Evolutionary conservation across 2,888 invertebrate genomes (phyloP), one percentile per base, ranked within the genome.

Genomic region (Spodoptera exigua): DNA sequence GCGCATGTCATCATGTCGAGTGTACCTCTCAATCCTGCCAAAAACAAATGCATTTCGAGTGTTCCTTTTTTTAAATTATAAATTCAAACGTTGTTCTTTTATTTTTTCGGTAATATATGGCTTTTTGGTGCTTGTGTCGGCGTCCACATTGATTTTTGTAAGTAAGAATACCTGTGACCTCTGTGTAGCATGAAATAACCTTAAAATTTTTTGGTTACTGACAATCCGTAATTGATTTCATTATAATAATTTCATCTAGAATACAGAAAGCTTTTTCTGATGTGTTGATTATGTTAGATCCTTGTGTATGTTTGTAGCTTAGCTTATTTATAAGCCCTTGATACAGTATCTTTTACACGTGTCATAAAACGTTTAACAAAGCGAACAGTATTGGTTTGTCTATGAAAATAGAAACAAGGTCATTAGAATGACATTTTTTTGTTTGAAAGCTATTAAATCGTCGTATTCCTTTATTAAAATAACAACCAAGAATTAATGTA

Each of bases 1-100:
- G 91, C 91, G 92, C 91, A 90, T 90, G 91, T 78, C 87, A 78
- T 62, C 72, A 66, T 61, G 56, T 69, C 61, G 66, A 75, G 73
- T 74, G 73, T 77, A 71, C 71, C 84, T 81, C 81, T 80, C 78
- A 80, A 81, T 78, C 74, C 80, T 63, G 70, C 78, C 78, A 83
- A 88, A 85, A 89, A 89, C 86, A 88, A 89, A 86, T 74, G 69
- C 64, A 65, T 77, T 77, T 53, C 45, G 16, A 61, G 75, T 77
- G 75, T 76, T 74, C 61, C 45, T 71, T 65, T 74, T 73, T 55
- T 39, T 17, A 36, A 70, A 61, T 57, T 46, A 47, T 43, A 52
- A 62, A 61, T 62, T 48, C 40, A 62, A 62, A 53, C 45, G 60
- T 52, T 61, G 13, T 61, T 68, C 48, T 63, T 70, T 73, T 61